Evolutionary conservation across 2,797 vertebrate genomes (phyloP).

Genomic region (Enteromius unitaeniatus): DNA sequence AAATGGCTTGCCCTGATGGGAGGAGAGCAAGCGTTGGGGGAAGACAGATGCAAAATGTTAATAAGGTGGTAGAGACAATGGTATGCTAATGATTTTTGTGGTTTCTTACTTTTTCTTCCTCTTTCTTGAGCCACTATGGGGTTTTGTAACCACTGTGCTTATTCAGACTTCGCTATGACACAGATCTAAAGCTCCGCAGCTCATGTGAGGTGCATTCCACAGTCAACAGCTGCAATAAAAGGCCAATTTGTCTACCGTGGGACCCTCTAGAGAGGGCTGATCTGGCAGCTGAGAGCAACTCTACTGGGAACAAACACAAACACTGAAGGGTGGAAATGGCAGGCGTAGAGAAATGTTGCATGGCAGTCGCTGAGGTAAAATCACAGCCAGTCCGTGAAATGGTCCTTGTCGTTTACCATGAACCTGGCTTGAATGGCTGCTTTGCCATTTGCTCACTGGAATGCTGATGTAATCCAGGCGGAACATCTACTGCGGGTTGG

Average conservation of each 20-base stretch:
- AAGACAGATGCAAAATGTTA: conserved; percentile 28
- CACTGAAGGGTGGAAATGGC: conserved; percentile 4
- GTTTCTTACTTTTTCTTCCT: conserved; percentile 26
- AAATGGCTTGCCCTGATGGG: conserved; percentile 63
- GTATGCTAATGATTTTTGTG: conserved; percentile 37
- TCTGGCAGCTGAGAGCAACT: conserved; percentile 32
- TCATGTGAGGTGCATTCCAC: conserved; percentile 32
- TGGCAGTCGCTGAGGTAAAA: conserved; percentile 15
- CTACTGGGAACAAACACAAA: conserved; percentile 24
- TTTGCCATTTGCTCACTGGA: conserved; percentile 32
- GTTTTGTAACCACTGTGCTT: conserved; percentile 24
- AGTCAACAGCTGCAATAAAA: conserved; percentile 47
- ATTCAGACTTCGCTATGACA: conserved; percentile 3
- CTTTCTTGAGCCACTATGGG: background rate
- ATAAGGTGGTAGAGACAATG: conserved; percentile 20
- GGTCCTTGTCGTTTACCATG: background rate
- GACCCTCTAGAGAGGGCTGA: conserved; percentile 20
- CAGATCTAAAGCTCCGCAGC: conserved; percentile 13
- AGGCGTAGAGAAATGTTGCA: conserved; percentile 8
- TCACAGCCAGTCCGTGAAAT: background rate
- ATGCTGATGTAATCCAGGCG: conserved; percentile 3
- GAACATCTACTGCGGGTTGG: background rate
- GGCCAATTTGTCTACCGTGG: conserved; percentile 48
- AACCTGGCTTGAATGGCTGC: conserved; percentile 27
- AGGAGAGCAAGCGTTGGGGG: conserved; percentile 15